Evolutionary conservation across 1,140 invertebrate species (phyloP).

Genomic region (Trichogramma pretiosum): DNA sequence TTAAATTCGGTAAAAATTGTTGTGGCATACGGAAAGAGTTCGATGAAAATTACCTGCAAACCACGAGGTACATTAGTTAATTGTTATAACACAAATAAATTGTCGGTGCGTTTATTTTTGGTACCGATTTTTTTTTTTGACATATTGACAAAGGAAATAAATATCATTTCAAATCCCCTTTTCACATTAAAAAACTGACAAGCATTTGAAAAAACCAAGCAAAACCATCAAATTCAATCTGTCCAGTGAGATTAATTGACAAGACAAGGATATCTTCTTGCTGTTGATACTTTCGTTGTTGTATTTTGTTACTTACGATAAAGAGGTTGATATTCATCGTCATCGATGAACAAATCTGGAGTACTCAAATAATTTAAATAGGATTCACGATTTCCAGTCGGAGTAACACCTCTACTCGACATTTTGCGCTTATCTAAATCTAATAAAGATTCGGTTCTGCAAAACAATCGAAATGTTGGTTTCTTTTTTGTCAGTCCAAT

Average conservation of each 20-base stretch:
- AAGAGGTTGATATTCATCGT: constrained; percentile 23
- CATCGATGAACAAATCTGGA: constrained; percentile 32
- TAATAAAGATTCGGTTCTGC: too few species aligned
- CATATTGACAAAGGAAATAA: neutral
- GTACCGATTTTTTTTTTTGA: neutral
- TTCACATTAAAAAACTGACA: neutral
- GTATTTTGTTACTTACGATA: constrained; percentile 9
- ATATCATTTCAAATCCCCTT: neutral
- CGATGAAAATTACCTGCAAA: neutral
- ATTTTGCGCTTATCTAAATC: too few species aligned
- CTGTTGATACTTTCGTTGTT: neutral
- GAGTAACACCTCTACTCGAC: constrained; percentile 40
- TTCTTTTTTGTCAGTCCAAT: too few species aligned
- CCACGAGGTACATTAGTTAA: neutral
- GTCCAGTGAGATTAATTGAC: neutral
- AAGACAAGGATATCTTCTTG: neutral
- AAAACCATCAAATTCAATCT: neutral
- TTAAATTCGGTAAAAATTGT: too few species aligned
- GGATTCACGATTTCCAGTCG: constrained; percentile 21
- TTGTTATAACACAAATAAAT: neutral
- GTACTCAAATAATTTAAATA: constrained; percentile 26
- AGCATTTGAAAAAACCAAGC: neutral
- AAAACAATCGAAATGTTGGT: too few species aligned
- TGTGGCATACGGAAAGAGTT: too few species aligned
- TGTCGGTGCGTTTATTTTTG: neutral